Base-by-base conservation (phyloP, 2,888 invertebrate genomes). In the Cetonia aurata region DNA sequence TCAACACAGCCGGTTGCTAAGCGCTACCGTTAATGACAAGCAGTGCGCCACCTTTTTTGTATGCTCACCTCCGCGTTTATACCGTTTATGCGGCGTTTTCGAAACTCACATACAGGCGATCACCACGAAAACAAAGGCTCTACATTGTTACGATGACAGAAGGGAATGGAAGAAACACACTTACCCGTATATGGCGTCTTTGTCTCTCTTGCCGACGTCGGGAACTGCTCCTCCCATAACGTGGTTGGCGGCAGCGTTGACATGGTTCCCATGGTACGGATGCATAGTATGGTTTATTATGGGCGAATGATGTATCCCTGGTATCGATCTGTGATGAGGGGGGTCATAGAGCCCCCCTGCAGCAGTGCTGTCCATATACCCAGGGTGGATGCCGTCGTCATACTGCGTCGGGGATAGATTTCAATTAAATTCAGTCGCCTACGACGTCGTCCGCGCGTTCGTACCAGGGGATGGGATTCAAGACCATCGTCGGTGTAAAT, bases 171-270 rank as follows among this genome's bases (percentile, higher is more conserved):
- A 60, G 44, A 70, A 55, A 66, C 15, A 50, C 46, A 91, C 96
- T 94, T 90, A 98, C 98, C 97, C 96, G 88, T 98, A 98, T 86
- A 98, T 97, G 84, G 97, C 96, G 89, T 98, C 97, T 89, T 97
- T 98, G 89, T 98, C 98, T 85, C 98, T 89, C 89, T 98, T 98
- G 88, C 96, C 96, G 81, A 96, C 96, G 87, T 96, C 95, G 81
- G 96, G 95, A 74, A 90, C 89, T 77, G 88, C 86, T 83, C 86
- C 81, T 87, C 93, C 92, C 89, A 94, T 90, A 85, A 95, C 94
- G 87, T 95, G 95, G 89, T 95, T 92, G 83, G 88, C 85, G 84
- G 89, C 89, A 77, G 87, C 89, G 85, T 91, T 92, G 85, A 84
- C 84, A 78, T 84, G 84, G 79, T 94, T 89, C 85, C 90, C 87